Conservation (phyloP, 2,888 invertebrate species). For the Scaptomyza polygonia region DNA sequence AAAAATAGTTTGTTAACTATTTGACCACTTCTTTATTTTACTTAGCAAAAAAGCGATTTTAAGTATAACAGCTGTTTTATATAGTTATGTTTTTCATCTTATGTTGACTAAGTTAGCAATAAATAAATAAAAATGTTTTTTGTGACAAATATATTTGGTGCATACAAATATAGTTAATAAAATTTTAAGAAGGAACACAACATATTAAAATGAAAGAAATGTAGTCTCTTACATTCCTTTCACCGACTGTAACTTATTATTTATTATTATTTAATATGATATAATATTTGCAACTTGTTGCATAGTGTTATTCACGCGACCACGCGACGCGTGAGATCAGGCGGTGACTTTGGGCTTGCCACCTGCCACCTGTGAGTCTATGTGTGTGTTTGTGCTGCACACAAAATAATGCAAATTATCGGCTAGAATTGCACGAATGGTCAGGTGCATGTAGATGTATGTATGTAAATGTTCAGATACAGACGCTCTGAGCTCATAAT, state of each 20-base stretch:
- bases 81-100: no score
- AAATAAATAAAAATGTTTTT: no score
- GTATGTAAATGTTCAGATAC: conserved; percentile 30
- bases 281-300: conserved; percentile 25
- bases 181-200: not conserved
- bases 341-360: conserved; percentile 43
- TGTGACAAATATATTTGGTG: no score
- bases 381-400: conserved; percentile 27
- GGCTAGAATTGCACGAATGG: conserved; percentile 72
- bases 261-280: not conserved
- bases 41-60: no score
- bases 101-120: no score
- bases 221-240: not conserved
- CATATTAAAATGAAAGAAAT: not conserved
- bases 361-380: conserved; percentile 74
- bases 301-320: conserved; percentile 61
- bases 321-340: conserved; percentile 68
- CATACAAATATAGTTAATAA: no score
- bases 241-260: not conserved
- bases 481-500: conserved; percentile 62
- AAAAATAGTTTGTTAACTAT: no score
- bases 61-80: no score
- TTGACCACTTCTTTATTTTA: no score
- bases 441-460: conserved; percentile 63
- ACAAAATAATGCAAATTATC: conserved; percentile 76